Evolutionary conservation across 2,113 vertebrate species (phyloP).

Genomic region (Bettongia penicillata): DNA sequence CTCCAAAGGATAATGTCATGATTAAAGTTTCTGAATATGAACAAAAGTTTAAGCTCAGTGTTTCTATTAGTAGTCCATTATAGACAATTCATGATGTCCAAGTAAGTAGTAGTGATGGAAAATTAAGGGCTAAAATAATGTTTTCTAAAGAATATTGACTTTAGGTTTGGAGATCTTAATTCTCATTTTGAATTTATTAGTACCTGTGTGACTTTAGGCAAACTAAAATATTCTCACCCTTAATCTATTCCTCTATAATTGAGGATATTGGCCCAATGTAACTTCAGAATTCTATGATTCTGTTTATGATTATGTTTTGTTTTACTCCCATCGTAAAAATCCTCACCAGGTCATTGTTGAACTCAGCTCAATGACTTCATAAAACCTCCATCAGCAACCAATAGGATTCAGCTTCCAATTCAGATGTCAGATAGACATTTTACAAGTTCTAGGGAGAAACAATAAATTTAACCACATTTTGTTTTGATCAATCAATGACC

Average conservation of each 20-base stretch:
- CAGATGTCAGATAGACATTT: background rate
- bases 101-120: background rate
- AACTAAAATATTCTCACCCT: background rate
- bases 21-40: background rate
- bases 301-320: background rate
- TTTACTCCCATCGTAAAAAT: background rate
- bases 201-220: background rate
- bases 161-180: background rate
- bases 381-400: background rate
- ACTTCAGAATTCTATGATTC: background rate
- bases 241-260: background rate
- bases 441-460: background rate
- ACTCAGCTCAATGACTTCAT: background rate
- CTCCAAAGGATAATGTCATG: conserved; percentile 47
- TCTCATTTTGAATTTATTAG: background rate
- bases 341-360: background rate
- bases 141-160: background rate
- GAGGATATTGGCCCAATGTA: background rate
- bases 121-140: background rate
- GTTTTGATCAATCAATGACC: background rate
- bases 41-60: background rate
- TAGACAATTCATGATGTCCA: background rate
- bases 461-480: background rate
- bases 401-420: no score
- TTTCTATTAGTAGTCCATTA: background rate